These are phyloP conservation scores for Pogonus chalceus DNA, from an alignment of 1,140 invertebrate genomes.

Conservation along the genomic window DNA sequence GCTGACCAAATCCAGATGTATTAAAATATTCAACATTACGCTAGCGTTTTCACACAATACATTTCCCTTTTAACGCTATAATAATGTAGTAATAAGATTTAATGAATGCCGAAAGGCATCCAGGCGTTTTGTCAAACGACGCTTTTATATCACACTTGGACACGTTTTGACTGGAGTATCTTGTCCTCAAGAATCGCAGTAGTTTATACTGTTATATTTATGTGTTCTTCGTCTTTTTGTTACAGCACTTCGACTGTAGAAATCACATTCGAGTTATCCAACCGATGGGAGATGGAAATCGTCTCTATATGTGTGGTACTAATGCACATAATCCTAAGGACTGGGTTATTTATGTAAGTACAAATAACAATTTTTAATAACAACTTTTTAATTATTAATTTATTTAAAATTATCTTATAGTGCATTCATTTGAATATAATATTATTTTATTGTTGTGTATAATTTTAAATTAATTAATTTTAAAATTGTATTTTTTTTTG, in stretches of 20 bases:
- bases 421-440: too few relatives aligned
- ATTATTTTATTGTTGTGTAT: too few relatives aligned
- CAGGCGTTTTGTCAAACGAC: background rate
- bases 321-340: constrained; percentile 81
- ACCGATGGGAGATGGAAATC: constrained; percentile 64
- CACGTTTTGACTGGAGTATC: background rate
- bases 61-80: too few relatives aligned
- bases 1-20: too few relatives aligned
- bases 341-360: constrained; percentile 72
- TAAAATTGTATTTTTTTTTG: too few relatives aligned
- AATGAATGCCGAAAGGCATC: background rate
- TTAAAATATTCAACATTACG: too few relatives aligned
- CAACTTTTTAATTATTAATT: too few relatives aligned
- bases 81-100: too few relatives aligned
- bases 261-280: constrained; percentile 78
- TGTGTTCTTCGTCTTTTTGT: constrained; percentile 26
- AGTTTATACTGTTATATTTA: background rate
- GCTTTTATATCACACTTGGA: constrained; percentile 3
- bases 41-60: too few relatives aligned
- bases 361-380: too few relatives aligned
- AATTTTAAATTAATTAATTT: too few relatives aligned
- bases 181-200: background rate
- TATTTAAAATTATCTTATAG: too few relatives aligned
- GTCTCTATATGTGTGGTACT: constrained; percentile 74
- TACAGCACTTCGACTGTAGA: constrained; percentile 70